Percentiles rank a stretch among this genome's conserved stretches.
Conservation (phyloP, 2,797 vertebrate species). For the Xenops minutus region DNA sequence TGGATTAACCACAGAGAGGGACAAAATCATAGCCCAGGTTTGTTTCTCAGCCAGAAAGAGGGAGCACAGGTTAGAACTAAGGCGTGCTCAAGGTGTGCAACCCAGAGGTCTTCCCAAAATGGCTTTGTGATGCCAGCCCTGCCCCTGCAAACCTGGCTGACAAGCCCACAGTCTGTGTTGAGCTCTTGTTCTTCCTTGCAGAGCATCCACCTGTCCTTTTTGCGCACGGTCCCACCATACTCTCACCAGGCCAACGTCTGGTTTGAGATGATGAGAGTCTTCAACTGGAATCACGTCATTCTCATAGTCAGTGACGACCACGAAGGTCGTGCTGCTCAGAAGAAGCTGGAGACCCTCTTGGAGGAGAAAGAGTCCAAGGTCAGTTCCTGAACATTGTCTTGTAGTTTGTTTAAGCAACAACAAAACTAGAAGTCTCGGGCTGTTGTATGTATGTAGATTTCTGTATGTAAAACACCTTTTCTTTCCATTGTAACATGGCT, state of each 20-base stretch:
- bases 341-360: constrained; percentile 96
- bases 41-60: not conserved
- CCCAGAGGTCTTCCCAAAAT: not conserved
- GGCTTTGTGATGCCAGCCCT: not conserved
- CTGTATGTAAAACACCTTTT: constrained; percentile 92
- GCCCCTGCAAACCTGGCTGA: not conserved
- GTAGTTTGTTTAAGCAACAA: constrained; percentile 64
- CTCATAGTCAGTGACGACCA: constrained; percentile 98
- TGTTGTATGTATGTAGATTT: constrained; percentile 88
- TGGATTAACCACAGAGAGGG: not conserved
- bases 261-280: constrained; percentile 99
- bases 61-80: not conserved
- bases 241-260: constrained; percentile 98
- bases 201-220: constrained; percentile 98
- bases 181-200: constrained; percentile 68
- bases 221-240: constrained; percentile 96
- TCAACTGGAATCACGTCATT: constrained; percentile 98
- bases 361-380: constrained; percentile 98
- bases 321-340: constrained; percentile 95
- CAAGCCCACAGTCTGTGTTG: not conserved
- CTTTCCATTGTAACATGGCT: constrained; percentile 96
- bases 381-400: constrained; percentile 74
- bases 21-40: not conserved
- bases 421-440: constrained; percentile 63
- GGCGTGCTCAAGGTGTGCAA: not conserved